Evolutionary conservation across 2,113 vertebrate species (phyloP).

Genomic region (Anolis sagrei): DNA sequence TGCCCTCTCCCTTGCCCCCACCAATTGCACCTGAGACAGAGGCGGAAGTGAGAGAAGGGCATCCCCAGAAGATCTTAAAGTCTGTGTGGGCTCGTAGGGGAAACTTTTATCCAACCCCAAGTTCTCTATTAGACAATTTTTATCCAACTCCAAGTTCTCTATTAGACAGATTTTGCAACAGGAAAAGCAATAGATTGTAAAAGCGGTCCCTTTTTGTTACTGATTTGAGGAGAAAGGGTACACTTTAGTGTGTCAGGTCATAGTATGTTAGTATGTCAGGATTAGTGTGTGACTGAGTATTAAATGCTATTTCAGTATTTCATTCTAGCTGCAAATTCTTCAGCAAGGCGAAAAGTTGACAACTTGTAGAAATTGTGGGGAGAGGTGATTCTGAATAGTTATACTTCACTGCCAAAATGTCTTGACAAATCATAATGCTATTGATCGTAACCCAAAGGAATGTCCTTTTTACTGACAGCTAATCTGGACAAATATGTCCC

Average conservation of each 20-base stretch:
- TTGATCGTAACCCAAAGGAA: neutral
- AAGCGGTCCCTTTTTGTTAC: neutral
- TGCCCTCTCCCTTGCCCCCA: too few species aligned
- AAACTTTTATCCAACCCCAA: too few species aligned
- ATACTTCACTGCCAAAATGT: neutral
- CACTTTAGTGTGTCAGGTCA: neutral
- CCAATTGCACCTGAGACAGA: too few species aligned
- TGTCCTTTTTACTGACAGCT: neutral
- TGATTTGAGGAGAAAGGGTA: neutral
- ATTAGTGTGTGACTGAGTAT: neutral
- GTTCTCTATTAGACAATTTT: too few species aligned
- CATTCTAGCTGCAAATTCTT: neutral
- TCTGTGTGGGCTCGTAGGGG: too few species aligned
- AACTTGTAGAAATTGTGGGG: neutral
- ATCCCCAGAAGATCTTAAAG: too few species aligned
- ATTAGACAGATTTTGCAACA: constrained; percentile 10
- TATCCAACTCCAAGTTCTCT: neutral
- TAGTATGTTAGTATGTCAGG: neutral
- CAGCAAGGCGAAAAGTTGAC: fast-evolving
- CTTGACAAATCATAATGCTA: neutral
- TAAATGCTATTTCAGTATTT: neutral
- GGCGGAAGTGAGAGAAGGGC: too few species aligned
- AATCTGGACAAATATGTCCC: neutral
- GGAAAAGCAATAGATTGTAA: constrained; percentile 12
- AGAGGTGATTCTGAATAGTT: neutral